These are phyloP conservation scores for Tor tambroides DNA, from an alignment of 2,113 vertebrate species.

Conservation along the genomic window DNA sequence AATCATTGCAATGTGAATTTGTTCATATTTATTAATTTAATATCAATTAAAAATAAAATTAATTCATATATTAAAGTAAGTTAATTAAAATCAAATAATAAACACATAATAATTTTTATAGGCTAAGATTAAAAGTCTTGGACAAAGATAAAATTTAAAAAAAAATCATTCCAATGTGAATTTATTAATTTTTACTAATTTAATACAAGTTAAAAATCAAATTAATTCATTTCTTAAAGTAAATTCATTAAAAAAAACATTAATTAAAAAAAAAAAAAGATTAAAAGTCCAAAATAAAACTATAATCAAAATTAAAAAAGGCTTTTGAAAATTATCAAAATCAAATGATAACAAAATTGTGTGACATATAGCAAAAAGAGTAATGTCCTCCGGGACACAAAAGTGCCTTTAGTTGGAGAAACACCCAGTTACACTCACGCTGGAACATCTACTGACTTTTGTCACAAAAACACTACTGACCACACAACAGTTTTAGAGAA, in stretches of 20 bases:
- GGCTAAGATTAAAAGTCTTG: too few relatives aligned
- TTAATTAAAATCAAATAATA: too few relatives aligned
- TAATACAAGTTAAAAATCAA: too few relatives aligned
- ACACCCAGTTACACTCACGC: neutral
- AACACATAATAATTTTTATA: too few relatives aligned
- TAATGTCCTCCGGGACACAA: neutral
- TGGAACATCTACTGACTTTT: neutral
- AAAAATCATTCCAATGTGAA: too few relatives aligned
- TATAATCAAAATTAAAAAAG: neutral
- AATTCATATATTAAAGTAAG: too few relatives aligned
- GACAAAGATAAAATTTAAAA: too few relatives aligned
- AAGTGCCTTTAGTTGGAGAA: neutral
- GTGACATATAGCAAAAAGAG: neutral
- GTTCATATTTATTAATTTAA: too few relatives aligned
- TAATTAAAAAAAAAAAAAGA: neutral
- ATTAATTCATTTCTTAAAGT: too few relatives aligned
- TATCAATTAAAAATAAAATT: too few relatives aligned
- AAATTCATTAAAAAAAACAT: neutral
- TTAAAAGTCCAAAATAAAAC: neutral
- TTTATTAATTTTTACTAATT: too few relatives aligned
- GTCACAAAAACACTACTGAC: neutral
- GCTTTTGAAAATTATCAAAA: neutral
- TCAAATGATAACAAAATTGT: neutral
- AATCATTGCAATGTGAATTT: too few relatives aligned
- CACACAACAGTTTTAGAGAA: neutral